phyloP scores from a whole-genome alignment of 2,797 vertebrate species.

The Margarornis squamiger region DNA sequence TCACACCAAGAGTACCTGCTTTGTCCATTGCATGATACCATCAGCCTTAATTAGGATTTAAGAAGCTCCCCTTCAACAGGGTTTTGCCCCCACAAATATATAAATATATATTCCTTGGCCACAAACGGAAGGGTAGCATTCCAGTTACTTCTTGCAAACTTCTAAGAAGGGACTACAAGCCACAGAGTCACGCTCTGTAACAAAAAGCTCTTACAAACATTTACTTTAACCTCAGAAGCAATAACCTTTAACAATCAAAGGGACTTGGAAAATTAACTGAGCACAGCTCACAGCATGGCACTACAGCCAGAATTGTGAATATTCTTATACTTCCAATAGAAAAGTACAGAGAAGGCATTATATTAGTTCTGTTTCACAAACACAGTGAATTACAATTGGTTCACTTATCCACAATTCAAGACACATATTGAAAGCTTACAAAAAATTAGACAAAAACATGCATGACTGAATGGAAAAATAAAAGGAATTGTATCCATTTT shows the following conservation, averaged over 20 bases:
- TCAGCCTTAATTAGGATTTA: not conserved
- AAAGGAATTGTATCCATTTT: not conserved
- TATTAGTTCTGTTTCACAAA: slow-evolving; percentile 30
- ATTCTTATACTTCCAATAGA: slow-evolving; percentile 20
- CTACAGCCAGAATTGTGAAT: slow-evolving; percentile 11
- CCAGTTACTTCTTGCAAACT: not conserved
- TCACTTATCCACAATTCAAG: slow-evolving; percentile 47
- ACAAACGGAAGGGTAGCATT: not conserved
- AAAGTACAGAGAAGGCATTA: slow-evolving; percentile 46
- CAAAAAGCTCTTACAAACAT: slow-evolving; percentile 12
- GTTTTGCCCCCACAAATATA: not conserved
- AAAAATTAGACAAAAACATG: slow-evolving; percentile 31
- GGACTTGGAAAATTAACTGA: slow-evolving; percentile 41
- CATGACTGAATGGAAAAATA: slow-evolving; percentile 39
- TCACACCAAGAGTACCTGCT: not conserved
- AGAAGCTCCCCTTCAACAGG: not conserved
- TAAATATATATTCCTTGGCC: not conserved
- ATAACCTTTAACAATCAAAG: slow-evolving; percentile 33
- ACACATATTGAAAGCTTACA: not conserved
- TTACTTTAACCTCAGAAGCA: slow-evolving; percentile 37
- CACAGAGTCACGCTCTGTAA: not conserved
- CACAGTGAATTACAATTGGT: not conserved
- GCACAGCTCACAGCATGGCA: slow-evolving; percentile 2
- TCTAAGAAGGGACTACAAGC: not conserved
- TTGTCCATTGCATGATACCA: not conserved